These are phyloP conservation scores for Helicoverpa zea DNA, from an alignment of 1,140 invertebrate genomes.

Conservation along the genomic window DNA sequence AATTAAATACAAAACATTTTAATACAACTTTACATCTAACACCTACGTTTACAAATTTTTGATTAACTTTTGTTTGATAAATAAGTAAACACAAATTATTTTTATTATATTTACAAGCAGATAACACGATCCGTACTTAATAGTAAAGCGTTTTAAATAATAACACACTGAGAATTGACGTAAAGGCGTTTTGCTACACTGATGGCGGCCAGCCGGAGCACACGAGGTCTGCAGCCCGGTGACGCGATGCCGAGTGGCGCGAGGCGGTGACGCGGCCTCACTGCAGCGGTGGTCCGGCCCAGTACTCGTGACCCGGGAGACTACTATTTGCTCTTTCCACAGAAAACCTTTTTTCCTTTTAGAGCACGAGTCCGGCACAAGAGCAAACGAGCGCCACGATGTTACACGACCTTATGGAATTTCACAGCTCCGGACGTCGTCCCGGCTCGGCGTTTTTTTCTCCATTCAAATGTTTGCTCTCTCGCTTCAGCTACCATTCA, in stretches of 20 bases:
- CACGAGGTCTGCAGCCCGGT: constrained; percentile 64
- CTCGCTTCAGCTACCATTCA: constrained; percentile 84
- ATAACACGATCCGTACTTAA: constrained; percentile 84
- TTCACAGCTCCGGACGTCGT: constrained; percentile 81
- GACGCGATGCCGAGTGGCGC: constrained; percentile 56
- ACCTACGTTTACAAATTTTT: constrained; percentile 83
- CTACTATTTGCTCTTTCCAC: constrained; percentile 84
- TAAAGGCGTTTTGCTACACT: constrained; percentile 83
- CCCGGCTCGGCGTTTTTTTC: constrained; percentile 76
- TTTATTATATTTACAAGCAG: constrained; percentile 86
- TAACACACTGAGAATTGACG: constrained; percentile 87
- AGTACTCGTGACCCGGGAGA: constrained; percentile 83
- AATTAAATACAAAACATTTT: constrained; percentile 85
- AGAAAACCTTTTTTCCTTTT: constrained; percentile 85
- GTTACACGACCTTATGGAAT: constrained; percentile 84
- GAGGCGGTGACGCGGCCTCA: constrained; percentile 57
- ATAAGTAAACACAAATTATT: constrained; percentile 81
- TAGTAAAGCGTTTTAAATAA: constrained; percentile 85
- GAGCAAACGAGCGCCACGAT: constrained; percentile 84
- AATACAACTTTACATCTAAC: constrained; percentile 86
- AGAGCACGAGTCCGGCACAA: constrained; percentile 80
- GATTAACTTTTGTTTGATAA: constrained; percentile 84
- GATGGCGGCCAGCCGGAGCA: constrained; percentile 79
- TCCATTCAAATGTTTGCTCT: constrained; percentile 83
- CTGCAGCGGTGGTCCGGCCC: constrained; percentile 82